These are phyloP conservation scores for Apis dorsata DNA, from an alignment of 1,140 invertebrate genomes.

Conservation along the genomic window DNA sequence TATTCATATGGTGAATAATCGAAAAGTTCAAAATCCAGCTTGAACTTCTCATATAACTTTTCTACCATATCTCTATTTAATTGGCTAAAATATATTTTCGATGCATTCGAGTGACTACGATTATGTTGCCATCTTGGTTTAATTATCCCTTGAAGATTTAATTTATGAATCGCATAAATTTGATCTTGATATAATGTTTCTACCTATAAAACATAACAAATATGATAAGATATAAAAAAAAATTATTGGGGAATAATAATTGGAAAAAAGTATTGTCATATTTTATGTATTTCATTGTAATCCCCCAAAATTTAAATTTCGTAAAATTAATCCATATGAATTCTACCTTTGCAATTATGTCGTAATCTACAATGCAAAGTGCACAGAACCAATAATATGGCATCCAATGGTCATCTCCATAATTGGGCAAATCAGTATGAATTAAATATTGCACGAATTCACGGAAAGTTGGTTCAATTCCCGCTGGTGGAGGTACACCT, in stretches of 20 bases:
- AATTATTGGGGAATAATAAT: neutral
- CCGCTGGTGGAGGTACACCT: conserved; percentile 63
- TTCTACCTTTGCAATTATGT: conserved; percentile 82
- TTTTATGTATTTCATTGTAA: too few relatives aligned
- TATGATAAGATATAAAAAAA: neutral
- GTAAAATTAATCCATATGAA: too few relatives aligned
- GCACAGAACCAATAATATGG: conserved; percentile 78
- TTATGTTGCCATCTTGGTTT: conserved; percentile 77
- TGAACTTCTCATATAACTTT: conserved; percentile 80
- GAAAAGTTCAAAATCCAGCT: conserved; percentile 81
- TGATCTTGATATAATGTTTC: conserved; percentile 82
- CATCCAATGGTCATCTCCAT: conserved; percentile 80
- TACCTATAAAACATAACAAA: conserved; percentile 67
- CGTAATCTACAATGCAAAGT: conserved; percentile 75
- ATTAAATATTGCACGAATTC: conserved; percentile 81
- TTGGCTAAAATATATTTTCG: conserved; percentile 77
- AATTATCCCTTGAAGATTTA: conserved; percentile 67
- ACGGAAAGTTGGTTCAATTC: conserved; percentile 81
- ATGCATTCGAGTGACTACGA: conserved; percentile 48
- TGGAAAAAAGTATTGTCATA: too few relatives aligned
- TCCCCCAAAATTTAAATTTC: neutral
- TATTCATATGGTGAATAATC: conserved; percentile 78
- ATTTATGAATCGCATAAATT: conserved; percentile 75
- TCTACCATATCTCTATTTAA: conserved; percentile 74
- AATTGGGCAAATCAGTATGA: conserved; percentile 72